Percentiles rank a stretch among this genome's conserved stretches.
These are phyloP conservation scores for Aurelia sp. DNA, from an alignment of 30 jellyfish, hydroid and myxozoan genomes.

Conservation along the genomic window DNA sequence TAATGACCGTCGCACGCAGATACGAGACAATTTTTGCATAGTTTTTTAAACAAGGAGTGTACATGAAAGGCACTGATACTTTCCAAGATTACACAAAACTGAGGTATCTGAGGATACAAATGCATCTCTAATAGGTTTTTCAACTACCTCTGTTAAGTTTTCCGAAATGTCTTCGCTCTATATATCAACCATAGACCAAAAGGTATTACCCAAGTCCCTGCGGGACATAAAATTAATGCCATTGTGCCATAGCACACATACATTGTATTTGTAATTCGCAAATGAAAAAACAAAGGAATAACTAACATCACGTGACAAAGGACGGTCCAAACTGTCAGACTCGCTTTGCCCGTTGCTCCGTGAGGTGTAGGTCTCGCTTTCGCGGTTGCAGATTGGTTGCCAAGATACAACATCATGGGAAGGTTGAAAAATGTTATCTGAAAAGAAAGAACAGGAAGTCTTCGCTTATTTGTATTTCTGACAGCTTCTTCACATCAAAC, in stretches of 20 bases:
- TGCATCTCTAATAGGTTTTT: no score
- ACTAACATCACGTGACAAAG: neutral
- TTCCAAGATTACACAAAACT: no score
- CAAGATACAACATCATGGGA: constrained; percentile 60
- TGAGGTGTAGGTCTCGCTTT: neutral
- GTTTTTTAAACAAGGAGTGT: no score
- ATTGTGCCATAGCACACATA: constrained; percentile 62
- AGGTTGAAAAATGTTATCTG: constrained; percentile 48
- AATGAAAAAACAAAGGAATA: constrained; percentile 20
- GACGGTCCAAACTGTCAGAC: neutral
- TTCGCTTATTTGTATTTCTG: neutral
- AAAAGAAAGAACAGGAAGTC: neutral
- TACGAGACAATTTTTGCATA: no score
- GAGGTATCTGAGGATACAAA: no score
- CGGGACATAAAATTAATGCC: constrained; percentile 54
- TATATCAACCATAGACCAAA: constrained; percentile 35
- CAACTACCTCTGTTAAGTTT: no score
- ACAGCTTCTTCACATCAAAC: no score
- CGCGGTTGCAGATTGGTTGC: constrained; percentile 26
- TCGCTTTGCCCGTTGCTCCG: neutral
- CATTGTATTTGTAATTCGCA: constrained; percentile 10
- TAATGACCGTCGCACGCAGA: no score
- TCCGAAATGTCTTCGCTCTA: neutral
- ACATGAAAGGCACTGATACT: no score
- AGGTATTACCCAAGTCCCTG: constrained; percentile 56